Evolutionary conservation across 2,113 vertebrate genomes (phyloP).

Genomic region (Crotalus helleri): DNA sequence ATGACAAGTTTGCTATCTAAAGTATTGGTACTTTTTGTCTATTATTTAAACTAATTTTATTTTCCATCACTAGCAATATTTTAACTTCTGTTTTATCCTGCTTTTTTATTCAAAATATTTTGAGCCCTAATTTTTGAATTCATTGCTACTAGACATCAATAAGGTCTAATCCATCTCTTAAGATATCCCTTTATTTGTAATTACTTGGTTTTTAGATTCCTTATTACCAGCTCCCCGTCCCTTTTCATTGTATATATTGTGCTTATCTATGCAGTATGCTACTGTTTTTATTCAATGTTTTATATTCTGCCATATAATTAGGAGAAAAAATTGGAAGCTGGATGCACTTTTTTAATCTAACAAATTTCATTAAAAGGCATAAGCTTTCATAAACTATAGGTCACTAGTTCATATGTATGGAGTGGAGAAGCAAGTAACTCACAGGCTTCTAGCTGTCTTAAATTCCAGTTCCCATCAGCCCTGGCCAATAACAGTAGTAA

Average conservation of each 20-base stretch:
- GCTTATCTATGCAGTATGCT: background rate
- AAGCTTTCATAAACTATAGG: background rate
- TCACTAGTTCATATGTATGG: background rate
- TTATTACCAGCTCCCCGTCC: background rate
- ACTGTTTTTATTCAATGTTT: background rate
- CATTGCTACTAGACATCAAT: background rate
- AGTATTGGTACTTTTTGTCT: background rate
- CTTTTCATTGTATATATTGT: background rate
- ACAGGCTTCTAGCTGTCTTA: background rate
- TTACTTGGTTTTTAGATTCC: background rate
- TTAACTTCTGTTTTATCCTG: background rate
- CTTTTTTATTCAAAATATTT: background rate
- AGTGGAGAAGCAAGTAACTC: background rate
- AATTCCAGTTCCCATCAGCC: background rate
- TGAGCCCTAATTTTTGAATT: background rate
- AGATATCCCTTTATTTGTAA: background rate
- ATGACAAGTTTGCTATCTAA: background rate
- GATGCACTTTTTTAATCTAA: background rate
- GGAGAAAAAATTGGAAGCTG: background rate
- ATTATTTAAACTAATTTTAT: background rate
- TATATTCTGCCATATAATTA: background rate
- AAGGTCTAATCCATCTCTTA: background rate
- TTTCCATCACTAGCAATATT: background rate
- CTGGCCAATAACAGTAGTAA: background rate
- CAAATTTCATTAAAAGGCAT: background rate